Conservation (phyloP, 2,113 vertebrate species). For the Calonectris borealis region DNA sequence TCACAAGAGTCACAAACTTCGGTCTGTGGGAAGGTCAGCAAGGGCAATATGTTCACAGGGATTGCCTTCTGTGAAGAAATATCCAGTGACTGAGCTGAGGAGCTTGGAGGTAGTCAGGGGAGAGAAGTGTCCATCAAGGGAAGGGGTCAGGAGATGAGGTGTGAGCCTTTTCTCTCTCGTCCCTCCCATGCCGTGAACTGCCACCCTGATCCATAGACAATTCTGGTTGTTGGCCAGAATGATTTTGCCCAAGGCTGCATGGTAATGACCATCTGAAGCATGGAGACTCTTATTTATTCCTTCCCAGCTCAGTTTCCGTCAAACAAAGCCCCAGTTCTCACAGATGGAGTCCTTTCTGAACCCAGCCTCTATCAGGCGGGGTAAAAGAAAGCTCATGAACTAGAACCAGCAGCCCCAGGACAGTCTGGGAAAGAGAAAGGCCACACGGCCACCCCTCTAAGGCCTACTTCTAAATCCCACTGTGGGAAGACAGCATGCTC, state of each 20-base stretch:
- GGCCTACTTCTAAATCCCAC: background rate
- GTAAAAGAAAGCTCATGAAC: background rate
- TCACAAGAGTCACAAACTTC: background rate
- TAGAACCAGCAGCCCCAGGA: background rate
- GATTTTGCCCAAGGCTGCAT: background rate
- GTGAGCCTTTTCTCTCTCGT: background rate
- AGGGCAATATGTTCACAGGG: background rate
- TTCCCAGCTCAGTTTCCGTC: constrained; percentile 52
- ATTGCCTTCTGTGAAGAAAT: background rate
- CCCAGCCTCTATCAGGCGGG: background rate
- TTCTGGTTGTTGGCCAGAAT: background rate
- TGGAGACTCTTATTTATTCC: background rate
- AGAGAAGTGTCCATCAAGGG: background rate
- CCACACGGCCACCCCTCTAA: background rate
- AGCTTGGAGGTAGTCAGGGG: constrained; percentile 37
- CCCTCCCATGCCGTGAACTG: background rate
- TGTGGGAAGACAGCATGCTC: background rate
- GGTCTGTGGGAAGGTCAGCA: background rate
- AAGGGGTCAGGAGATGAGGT: background rate
- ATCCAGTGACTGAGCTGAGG: background rate
- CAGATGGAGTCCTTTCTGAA: background rate
- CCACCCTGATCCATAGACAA: background rate
- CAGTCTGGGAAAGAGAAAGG: background rate
- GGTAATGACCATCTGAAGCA: background rate
- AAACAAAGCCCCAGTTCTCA: constrained; percentile 34